phyloP scores from a whole-genome alignment of 1,140 invertebrate genomes.

The Himalopsyche phryganea region DNA sequence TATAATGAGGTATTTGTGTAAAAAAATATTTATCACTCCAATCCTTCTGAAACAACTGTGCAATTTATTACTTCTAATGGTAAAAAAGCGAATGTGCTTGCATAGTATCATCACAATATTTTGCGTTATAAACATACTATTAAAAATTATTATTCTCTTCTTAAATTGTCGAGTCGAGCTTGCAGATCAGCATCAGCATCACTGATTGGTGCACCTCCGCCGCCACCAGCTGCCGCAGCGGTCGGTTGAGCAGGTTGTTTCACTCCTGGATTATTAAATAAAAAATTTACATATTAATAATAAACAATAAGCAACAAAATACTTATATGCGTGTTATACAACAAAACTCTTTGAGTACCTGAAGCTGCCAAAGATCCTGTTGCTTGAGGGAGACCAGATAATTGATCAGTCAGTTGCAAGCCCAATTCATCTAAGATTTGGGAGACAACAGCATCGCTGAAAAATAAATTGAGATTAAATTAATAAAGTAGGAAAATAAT shows the following conservation, averaged over 20 bases:
- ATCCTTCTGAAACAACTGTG: too few relatives aligned
- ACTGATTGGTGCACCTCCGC: slow-evolving; percentile 56
- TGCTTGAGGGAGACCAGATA: slow-evolving; percentile 81
- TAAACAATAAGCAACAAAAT: too few relatives aligned
- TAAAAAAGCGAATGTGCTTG: too few relatives aligned
- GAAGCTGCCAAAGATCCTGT: slow-evolving; percentile 58
- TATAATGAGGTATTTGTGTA: too few relatives aligned
- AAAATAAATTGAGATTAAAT: too few relatives aligned
- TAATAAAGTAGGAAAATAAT: too few relatives aligned
- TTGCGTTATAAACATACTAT: neutral
- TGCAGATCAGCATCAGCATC: slow-evolving; percentile 95
- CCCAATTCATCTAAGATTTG: slow-evolving; percentile 97
- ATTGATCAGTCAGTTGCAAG: slow-evolving; percentile 85
- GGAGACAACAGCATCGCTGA: slow-evolving; percentile 80
- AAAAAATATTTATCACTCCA: too few relatives aligned
- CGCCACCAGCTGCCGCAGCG: slow-evolving; percentile 54
- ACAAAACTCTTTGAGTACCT: too few relatives aligned
- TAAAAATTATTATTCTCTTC: slow-evolving; percentile 69
- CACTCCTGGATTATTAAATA: slow-evolving; percentile 33
- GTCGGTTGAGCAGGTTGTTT: slow-evolving; percentile 50
- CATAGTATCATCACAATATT: too few relatives aligned
- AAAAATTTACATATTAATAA: too few relatives aligned
- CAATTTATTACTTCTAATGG: too few relatives aligned
- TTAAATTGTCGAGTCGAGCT: slow-evolving; percentile 88
- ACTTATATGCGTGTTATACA: too few relatives aligned